These are phyloP conservation scores for Tetragnatha montana DNA, from an alignment of 2,888 invertebrate species.

Conservation along the genomic window DNA sequence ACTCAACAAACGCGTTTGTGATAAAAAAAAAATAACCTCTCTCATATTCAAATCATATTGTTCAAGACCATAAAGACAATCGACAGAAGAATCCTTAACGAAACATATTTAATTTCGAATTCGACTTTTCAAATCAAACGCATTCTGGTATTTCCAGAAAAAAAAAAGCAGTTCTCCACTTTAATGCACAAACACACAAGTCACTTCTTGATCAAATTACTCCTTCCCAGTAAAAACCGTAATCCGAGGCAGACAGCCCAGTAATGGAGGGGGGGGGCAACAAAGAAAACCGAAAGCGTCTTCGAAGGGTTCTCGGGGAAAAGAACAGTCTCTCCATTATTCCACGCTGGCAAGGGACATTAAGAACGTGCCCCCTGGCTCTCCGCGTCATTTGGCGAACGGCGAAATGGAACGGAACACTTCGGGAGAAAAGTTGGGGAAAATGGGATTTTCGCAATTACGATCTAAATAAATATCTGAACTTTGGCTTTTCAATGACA, in stretches of 20 bases:
- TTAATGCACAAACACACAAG: conserved; percentile 14
- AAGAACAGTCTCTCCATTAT: conserved; percentile 21
- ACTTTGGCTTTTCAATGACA: conserved; percentile 27
- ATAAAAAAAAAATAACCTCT: too few relatives aligned
- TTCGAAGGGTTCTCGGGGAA: neutral
- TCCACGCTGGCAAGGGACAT: conserved; percentile 26
- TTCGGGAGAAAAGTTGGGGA: neutral
- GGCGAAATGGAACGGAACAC: conserved; percentile 31
- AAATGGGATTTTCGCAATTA: conserved; percentile 51
- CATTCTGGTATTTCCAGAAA: too few relatives aligned
- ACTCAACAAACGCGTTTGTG: too few relatives aligned
- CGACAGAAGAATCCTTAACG: too few relatives aligned
- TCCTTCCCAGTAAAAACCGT: conserved; percentile 13
- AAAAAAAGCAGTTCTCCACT: neutral
- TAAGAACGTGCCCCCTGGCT: conserved; percentile 24
- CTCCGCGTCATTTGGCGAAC: conserved; percentile 4
- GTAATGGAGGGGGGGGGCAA: conserved; percentile 12
- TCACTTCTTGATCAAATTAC: conserved; percentile 31
- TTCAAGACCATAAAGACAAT: too few relatives aligned
- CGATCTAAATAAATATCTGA: conserved; percentile 43
- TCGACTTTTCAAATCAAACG: too few relatives aligned
- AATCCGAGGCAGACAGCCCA: neutral
- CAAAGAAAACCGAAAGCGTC: conserved; percentile 4
- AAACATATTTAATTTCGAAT: too few relatives aligned
- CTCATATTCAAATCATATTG: too few relatives aligned